Conservation (phyloP, 2,797 vertebrate species). For the Melanotaenia parkinsoni region DNA sequence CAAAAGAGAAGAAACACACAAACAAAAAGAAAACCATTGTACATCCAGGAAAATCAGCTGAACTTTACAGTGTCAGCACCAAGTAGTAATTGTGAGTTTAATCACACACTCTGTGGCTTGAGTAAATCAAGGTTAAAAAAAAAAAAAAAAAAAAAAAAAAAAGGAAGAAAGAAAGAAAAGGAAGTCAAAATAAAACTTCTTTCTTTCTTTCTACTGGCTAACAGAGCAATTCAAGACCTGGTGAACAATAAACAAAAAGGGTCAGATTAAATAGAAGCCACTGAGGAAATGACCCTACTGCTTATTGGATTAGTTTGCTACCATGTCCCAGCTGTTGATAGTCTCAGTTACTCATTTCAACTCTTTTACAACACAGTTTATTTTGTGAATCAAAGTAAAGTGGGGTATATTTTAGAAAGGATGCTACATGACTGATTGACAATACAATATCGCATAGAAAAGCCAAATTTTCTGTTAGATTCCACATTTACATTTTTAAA, state of each 20-base stretch:
- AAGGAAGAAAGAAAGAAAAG: too few relatives aligned
- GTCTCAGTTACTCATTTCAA: neutral
- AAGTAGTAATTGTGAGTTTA: constrained; percentile 28
- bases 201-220: neutral
- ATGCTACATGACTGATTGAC: neutral
- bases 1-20: constrained; percentile 11
- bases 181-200: neutral
- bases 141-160: neutral
- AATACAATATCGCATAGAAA: neutral
- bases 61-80: constrained; percentile 28
- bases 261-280: neutral
- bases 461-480: neutral
- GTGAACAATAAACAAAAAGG: neutral
- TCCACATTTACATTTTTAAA: neutral
- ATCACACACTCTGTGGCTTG: constrained; percentile 15
- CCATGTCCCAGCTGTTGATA: neutral
- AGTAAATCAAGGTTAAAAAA: constrained; percentile 33
- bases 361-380: neutral
- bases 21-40: too few relatives aligned
- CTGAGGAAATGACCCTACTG: neutral
- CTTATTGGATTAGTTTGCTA: neutral
- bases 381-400: neutral
- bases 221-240: neutral
- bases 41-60: neutral
- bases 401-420: neutral